Base-by-base conservation (phyloP, 2,797 vertebrate species). In the Arnoldichthys spilopterus region DNA sequence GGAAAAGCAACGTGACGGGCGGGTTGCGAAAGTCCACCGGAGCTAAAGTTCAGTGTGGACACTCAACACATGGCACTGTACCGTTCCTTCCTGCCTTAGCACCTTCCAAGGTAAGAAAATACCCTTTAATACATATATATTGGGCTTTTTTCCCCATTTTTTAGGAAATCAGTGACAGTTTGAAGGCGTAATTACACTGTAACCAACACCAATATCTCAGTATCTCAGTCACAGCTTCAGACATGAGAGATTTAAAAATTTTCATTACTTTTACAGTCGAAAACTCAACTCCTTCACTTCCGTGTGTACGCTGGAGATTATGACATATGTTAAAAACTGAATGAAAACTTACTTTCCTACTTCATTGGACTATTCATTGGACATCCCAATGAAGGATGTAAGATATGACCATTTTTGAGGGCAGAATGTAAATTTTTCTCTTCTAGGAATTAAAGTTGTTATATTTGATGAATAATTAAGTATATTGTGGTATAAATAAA, bases 41-140 rank as follows among this genome's bases (percentile, higher is more conserved):
- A 86, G 88, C 85, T 88, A 89, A 90, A 91, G 91, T 92, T 91
- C 90, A 92, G 88, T 87, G 85, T 83, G 73, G 72, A 32, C 4
- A n/a, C 47, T 54, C 26, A 24, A 58, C 66, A 40, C 72, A 18
- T 40, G 49, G 4, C 73, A 81, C 53, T 82, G 80, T 51, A 26
- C 58, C 68, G 43, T 63, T 71, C 8, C 6, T 30, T 58, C 28
- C 30, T 22, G 28, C 22, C 12, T 69, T 49, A 43, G 40, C 26
- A 4, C 22, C n/a, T 28, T 64, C 11, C 13, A 51, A 71, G 81
- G 81, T 82, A 66, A 56, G 81, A 16, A 69, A 22, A 64, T 59
- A 37, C 34, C 1, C 62, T n/a, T n/a, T n/a, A n/a, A 45, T 24
- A 13, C 40, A 43, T 53, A 45, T 66, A 2, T 72, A 12, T 40